Evolutionary conservation across 2,888 invertebrate species (phyloP).

Genomic region (Tiphia femorata): DNA sequence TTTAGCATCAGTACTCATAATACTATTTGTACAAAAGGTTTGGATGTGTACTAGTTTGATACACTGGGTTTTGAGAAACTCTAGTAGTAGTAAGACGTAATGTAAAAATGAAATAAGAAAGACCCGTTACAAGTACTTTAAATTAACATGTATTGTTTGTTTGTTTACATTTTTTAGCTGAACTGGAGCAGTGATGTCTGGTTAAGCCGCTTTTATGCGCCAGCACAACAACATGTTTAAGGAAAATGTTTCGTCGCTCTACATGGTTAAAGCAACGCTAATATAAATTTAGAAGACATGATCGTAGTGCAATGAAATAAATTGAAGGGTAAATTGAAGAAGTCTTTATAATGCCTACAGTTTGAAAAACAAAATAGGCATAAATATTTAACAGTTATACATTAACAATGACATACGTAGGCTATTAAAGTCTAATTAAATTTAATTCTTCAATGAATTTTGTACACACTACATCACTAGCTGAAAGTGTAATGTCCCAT

Average conservation of each 20-base stretch:
- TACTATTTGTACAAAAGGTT: too few relatives aligned
- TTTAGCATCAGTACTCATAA: too few relatives aligned
- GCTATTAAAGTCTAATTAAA: constrained; percentile 40
- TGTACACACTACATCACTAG: constrained; percentile 56
- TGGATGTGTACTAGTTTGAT: too few relatives aligned
- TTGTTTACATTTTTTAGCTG: constrained; percentile 59
- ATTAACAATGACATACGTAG: constrained; percentile 36
- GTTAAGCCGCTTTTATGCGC: constrained; percentile 49
- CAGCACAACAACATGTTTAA: constrained; percentile 47
- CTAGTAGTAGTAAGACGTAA: too few relatives aligned
- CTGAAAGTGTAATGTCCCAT: constrained; percentile 59
- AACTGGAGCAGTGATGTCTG: constrained; percentile 62
- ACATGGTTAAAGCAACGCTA: constrained; percentile 64
- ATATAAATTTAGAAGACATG: constrained; percentile 55
- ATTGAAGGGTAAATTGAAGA: constrained; percentile 43
- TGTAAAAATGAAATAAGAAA: too few relatives aligned
- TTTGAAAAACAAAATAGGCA: constrained; percentile 26
- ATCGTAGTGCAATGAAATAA: constrained; percentile 45
- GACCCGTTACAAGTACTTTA: too few relatives aligned
- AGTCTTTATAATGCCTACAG: constrained; percentile 43
- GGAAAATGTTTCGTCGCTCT: constrained; percentile 65
- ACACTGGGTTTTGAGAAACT: too few relatives aligned
- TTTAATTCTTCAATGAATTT: constrained; percentile 50
- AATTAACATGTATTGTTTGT: neutral
- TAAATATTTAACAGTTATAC: constrained; percentile 39